These are phyloP conservation scores for Dipodomys ordii DNA, from an alignment of 2,113 vertebrate species.

Conservation along the genomic window DNA sequence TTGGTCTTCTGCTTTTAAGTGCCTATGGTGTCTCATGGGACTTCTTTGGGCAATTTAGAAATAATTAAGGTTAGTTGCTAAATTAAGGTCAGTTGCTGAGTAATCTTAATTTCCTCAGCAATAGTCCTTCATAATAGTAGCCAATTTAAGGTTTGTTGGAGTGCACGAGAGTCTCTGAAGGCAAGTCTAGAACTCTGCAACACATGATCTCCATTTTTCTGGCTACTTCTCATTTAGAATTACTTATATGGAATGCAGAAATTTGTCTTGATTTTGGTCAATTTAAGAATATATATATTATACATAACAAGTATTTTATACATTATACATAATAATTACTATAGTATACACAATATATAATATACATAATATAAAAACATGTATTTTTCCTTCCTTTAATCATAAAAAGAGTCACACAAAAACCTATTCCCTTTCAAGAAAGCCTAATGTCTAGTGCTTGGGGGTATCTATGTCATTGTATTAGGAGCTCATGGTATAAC, in stretches of 20 bases:
- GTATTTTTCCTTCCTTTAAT: conserved; percentile 73
- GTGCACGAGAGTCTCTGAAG: too few relatives aligned
- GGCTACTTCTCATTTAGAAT: conserved; percentile 78
- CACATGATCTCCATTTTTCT: conserved; percentile 41
- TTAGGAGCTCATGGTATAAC: conserved; percentile 28
- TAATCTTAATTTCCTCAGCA: neutral
- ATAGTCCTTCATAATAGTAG: neutral
- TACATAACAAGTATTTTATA: neutral
- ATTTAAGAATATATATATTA: conserved; percentile 52
- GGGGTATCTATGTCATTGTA: conserved; percentile 52
- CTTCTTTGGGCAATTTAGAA: neutral
- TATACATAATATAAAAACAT: neutral
- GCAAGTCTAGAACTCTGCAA: neutral
- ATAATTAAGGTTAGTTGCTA: neutral
- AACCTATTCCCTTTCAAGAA: conserved; percentile 62
- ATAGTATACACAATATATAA: neutral
- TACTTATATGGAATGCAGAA: conserved; percentile 78
- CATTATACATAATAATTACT: neutral
- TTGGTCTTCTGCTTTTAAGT: neutral
- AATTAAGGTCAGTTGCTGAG: neutral
- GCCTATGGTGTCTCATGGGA: neutral
- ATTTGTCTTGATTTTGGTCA: conserved; percentile 76
- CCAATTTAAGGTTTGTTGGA: too few relatives aligned
- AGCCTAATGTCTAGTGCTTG: conserved; percentile 67
- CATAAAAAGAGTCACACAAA: conserved; percentile 73